Percentiles rank a stretch among this genome's conserved stretches.
Evolutionary conservation across 1,140 invertebrate species (phyloP).

Genomic region (Sycophila sp.): DNA sequence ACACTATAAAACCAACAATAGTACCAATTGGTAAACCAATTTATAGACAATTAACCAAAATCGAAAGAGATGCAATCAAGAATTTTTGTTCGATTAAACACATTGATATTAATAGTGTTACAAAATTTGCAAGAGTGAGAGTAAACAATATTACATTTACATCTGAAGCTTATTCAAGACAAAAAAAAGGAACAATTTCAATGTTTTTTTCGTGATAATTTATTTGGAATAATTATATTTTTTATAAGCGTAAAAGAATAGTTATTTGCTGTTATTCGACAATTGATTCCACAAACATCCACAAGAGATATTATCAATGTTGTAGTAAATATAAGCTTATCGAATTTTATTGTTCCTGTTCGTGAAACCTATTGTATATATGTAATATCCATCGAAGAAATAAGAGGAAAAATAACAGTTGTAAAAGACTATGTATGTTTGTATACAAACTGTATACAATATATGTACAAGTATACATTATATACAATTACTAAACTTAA

Average conservation of each 20-base stretch:
- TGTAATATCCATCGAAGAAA: not conserved
- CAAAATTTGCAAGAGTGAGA: not conserved
- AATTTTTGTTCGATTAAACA: not conserved
- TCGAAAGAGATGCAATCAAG: not conserved
- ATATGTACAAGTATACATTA: no score
- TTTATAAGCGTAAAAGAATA: not conserved
- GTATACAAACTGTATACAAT: not conserved
- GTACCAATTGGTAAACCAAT: not conserved
- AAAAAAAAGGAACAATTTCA: slow-evolving; percentile 14
- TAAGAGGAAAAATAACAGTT: not conserved
- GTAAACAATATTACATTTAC: slow-evolving; percentile 18
- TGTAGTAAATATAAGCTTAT: not conserved
- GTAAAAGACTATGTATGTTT: not conserved
- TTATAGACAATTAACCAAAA: not conserved
- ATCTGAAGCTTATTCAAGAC: slow-evolving; percentile 11
- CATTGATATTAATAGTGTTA: not conserved
- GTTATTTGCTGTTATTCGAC: not conserved
- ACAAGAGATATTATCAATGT: not conserved
- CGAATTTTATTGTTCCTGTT: not conserved
- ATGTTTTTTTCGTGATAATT: not conserved
- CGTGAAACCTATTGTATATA: not conserved
- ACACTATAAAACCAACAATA: not conserved
- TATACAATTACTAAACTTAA: no score
- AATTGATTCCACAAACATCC: not conserved
- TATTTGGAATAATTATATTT: not conserved